A percentile compares a stretch with the other conserved stretches of the same genome.
These are phyloP conservation scores for Megaceryle torquata DNA, from an alignment of 2,113 vertebrate species.

Conservation along the genomic window DNA sequence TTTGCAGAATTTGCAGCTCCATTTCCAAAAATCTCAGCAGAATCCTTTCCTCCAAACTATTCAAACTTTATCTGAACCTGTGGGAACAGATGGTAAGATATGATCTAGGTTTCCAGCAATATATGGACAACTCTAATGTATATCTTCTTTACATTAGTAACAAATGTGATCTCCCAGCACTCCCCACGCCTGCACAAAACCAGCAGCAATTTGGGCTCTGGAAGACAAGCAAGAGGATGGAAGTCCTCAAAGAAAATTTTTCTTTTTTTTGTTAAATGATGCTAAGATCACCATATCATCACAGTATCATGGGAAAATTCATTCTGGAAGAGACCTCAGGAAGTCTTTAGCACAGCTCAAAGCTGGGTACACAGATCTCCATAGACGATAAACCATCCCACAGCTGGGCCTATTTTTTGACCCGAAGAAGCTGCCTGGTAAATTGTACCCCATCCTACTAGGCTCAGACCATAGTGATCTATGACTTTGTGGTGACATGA, in stretches of 20 bases:
- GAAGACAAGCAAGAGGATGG: neutral
- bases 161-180: neutral
- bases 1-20: neutral
- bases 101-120: neutral
- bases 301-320: neutral
- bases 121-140: neutral
- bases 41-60: neutral
- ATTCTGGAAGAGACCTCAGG: neutral
- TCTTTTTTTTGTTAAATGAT: neutral
- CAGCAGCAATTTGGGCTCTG: neutral
- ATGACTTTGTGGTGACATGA: neutral
- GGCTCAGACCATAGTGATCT: neutral
- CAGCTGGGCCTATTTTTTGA: neutral
- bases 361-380: accelerated
- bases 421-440: neutral
- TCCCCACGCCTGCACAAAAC: neutral
- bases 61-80: neutral
- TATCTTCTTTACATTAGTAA: neutral
- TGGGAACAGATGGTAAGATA: neutral
- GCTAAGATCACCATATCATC: neutral
- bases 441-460: neutral
- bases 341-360: neutral
- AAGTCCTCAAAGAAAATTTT: neutral
- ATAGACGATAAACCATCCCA: neutral
- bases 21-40: neutral